phyloP scores from a whole-genome alignment of 2,797 vertebrate genomes.

The Lycodopsis pacificus region DNA sequence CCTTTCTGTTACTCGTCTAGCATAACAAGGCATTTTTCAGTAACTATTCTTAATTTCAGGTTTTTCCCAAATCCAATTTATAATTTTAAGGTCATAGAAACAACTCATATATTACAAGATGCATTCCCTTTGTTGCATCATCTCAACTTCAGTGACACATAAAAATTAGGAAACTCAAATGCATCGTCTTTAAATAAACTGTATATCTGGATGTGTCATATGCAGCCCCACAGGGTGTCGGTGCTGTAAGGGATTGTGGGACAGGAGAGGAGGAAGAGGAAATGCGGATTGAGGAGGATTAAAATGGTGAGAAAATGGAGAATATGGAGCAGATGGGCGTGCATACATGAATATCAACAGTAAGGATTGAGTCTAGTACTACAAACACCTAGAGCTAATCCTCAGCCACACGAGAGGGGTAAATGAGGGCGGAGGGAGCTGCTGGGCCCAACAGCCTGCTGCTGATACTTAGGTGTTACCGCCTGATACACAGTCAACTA shows the following conservation, averaged over 20 bases:
- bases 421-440: conserved; percentile 37
- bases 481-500: conserved; percentile 45
- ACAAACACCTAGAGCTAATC: conserved; percentile 84
- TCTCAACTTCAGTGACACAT: conserved; percentile 1
- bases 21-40: not conserved
- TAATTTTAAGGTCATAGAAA: not conserved
- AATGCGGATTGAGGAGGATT: conserved; percentile 56
- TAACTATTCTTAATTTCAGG: not conserved
- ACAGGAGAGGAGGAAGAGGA: conserved; percentile 30
- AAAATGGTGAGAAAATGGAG: conserved; percentile 46
- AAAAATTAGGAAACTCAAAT: conserved; percentile 13
- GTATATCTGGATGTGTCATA: conserved; percentile 9
- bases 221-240: conserved; percentile 12
- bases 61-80: not conserved
- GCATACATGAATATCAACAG: conserved; percentile 85
- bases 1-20: not conserved
- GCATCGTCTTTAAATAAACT: conserved; percentile 23
- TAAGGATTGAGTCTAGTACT: conserved; percentile 74
- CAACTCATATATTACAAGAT: not conserved
- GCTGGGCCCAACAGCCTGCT: conserved; percentile 26
- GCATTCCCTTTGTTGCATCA: not conserved
- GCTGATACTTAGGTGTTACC: conserved; percentile 32
- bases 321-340: conserved; percentile 76
- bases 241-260: conserved; percentile 23
- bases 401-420: conserved; percentile 67